Base-by-base conservation (phyloP, 2,797 vertebrate species). In the Sebastes oblongus region DNA sequence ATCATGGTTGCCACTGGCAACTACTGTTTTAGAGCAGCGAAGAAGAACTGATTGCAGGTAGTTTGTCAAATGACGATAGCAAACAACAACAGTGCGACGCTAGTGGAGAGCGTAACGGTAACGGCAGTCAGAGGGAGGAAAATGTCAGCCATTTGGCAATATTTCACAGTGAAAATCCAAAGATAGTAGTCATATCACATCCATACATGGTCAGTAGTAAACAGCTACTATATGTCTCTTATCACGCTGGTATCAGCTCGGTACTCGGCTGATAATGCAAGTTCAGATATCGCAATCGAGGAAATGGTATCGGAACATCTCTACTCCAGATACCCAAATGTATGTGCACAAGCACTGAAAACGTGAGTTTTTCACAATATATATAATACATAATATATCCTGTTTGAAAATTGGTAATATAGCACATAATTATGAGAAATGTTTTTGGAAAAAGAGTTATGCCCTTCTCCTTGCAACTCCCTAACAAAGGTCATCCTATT, bases 381-480 rank as follows among this genome's bases (percentile, higher is more conserved):
- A 50, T 50, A 52, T n/a, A 52, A 52, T 52, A 52, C 46, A 20
- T 52, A 52, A 52, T 52, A 52, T 14, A 25, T 59, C 29, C 50
- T 12, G 6, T 4, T 6, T 24, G 13, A 36, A 54, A 62, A 58
- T 2, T 9, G 2, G 0, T 59, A 39, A 59, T 20, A 25, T 8
- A 30, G 0, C 5, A 24, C 20, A 7, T 20, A 7, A 9, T 27
- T 62, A 58, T 22, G 25, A 56, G 29, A 50, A 24, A 36, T 61
- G 4, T 42, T 25, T 8, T 36, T 20, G 46, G 12, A n/a, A 56
- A 16, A 66, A 22, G 16, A 75, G 59, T 50, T 16, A 10, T 82
- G 75, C 14, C 71, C 73, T 82, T 84, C n/a, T 64, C 7, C 9
- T 10, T 68, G 32, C 16, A 83, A 46, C 72, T 82, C 62, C 46